A percentile compares a stretch with the other conserved stretches of the same genome.
Conservation (phyloP, 2,888 invertebrate genomes). For the Abrostola triplasia region DNA sequence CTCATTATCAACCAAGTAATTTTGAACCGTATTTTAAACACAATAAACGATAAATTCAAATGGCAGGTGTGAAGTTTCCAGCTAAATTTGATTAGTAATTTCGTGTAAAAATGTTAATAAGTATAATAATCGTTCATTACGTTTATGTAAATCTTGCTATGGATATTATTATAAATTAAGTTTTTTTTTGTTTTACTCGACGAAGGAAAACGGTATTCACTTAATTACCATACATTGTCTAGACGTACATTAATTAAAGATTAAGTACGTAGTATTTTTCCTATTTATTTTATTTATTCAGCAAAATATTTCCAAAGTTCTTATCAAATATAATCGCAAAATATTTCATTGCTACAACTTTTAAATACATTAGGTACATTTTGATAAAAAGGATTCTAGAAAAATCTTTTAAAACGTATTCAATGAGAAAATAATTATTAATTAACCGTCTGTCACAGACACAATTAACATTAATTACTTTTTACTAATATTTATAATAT, state of each 20-base stretch:
- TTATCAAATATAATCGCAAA: not conserved
- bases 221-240: conserved; percentile 4
- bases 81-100: not conserved
- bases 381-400: no score
- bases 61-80: not conserved
- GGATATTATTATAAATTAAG: conserved; percentile 2
- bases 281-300: conserved; percentile 2
- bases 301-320: not conserved
- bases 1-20: conserved; percentile 40
- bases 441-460: no score
- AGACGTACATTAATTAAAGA: conserved; percentile 2
- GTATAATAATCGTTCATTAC: not conserved
- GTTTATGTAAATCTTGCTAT: not conserved
- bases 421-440: no score
- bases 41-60: conserved; percentile 14
- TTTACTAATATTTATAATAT: not conserved
- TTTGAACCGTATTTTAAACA: conserved; percentile 51
- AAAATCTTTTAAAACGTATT: no score
- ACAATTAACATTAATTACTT: not conserved
- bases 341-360: not conserved
- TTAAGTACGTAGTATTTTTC: conserved; percentile 1
- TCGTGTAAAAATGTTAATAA: not conserved
- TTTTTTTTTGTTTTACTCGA: not conserved
- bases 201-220: not conserved
- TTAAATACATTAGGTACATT: no score